Conservation (phyloP, 2,888 invertebrate genomes). For the Limenitis arthemis region DNA sequence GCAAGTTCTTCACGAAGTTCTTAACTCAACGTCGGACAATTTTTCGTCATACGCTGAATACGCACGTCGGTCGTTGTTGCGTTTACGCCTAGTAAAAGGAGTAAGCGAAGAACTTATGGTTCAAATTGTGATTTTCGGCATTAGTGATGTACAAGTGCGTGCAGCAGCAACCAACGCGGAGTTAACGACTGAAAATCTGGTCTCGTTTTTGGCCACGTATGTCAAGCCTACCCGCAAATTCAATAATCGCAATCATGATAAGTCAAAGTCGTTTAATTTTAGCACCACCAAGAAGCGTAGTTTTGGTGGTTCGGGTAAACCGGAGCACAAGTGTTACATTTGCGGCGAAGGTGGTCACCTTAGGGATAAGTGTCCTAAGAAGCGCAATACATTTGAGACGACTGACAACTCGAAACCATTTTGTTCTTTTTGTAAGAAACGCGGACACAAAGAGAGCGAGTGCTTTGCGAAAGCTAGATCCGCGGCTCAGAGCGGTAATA, state of each 20-base stretch:
- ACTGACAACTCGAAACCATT: not conserved
- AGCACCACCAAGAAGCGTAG: not conserved
- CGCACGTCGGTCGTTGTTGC: slow-evolving; percentile 25
- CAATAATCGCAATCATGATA: not conserved
- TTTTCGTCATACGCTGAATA: slow-evolving; percentile 30
- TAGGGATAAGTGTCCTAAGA: not conserved
- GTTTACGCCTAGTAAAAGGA: slow-evolving; percentile 25
- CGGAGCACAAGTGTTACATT: not conserved
- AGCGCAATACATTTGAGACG: slow-evolving; percentile 4
- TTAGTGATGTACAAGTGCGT: too few relatives aligned
- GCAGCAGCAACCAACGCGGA: slow-evolving; percentile 27
- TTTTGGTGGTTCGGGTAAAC: not conserved
- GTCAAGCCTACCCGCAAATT: slow-evolving; percentile 12
- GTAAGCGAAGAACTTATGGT: slow-evolving; percentile 27
- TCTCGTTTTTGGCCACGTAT: slow-evolving; percentile 26
- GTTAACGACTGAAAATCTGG: slow-evolving; percentile 16
- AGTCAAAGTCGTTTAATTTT: too few relatives aligned
- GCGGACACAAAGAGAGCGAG: slow-evolving; percentile 19
- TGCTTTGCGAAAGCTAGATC: slow-evolving; percentile 23
- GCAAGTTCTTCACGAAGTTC: slow-evolving; percentile 22
- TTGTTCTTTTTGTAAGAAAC: slow-evolving; percentile 25
- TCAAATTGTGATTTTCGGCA: too few relatives aligned
- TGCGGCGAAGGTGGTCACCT: not conserved
- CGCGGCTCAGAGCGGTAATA: not conserved
- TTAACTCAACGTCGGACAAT: slow-evolving; percentile 24